Conservation (phyloP, 2,797 vertebrate species). For the Anguilla megastoma region DNA sequence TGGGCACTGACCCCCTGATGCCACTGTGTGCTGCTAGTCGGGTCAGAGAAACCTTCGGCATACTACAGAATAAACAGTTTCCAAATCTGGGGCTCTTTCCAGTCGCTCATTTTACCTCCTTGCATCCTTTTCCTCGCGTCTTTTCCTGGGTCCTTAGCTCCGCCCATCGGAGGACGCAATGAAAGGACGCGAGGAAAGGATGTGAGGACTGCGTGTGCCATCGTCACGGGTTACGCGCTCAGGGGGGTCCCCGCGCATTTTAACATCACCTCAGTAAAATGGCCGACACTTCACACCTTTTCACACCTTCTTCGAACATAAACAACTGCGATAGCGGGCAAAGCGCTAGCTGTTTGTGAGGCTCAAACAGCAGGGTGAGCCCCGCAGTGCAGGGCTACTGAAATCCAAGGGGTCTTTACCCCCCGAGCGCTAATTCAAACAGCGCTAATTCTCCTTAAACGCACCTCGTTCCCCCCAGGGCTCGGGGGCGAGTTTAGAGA, state of each 20-base stretch:
- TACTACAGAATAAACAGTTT: neutral
- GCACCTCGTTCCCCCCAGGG: neutral
- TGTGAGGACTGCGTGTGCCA: too few species aligned
- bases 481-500: neutral
- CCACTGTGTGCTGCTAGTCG: neutral
- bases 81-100: neutral
- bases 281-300: neutral
- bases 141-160: too few species aligned
- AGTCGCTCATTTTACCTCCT: too few species aligned
- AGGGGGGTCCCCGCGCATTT: neutral
- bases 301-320: neutral
- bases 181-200: too few species aligned
- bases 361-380: neutral
- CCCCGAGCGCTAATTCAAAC: neutral
- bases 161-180: too few species aligned
- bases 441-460: conserved; percentile 27
- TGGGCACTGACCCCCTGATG: neutral
- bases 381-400: neutral
- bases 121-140: too few species aligned
- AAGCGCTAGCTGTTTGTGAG: neutral
- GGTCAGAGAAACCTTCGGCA: conserved; percentile 37
- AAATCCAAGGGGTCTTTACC: neutral
- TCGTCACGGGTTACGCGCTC: too few species aligned
- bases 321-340: neutral
- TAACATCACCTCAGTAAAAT: neutral